Conservation (phyloP, 2,888 invertebrate genomes). For the Sialis lutaria region DNA sequence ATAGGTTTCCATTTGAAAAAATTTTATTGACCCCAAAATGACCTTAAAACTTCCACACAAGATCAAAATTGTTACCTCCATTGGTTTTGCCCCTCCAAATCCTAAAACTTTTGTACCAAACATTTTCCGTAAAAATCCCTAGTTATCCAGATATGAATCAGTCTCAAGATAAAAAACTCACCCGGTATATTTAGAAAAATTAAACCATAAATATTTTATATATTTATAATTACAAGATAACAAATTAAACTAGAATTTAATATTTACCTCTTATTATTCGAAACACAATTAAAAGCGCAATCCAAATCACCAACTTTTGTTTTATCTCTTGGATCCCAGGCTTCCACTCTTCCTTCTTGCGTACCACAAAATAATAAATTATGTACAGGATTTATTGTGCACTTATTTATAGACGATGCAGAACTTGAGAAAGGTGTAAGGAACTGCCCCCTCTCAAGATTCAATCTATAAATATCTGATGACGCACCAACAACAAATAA, state of each 20-base stretch:
- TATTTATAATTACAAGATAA: background rate
- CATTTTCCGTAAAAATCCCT: too few relatives aligned
- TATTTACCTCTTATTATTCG: slow-evolving; percentile 4
- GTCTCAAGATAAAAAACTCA: too few relatives aligned
- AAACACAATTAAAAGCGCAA: slow-evolving; percentile 46
- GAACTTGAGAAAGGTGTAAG: slow-evolving; percentile 66
- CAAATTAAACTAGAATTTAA: background rate
- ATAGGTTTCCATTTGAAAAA: too few relatives aligned
- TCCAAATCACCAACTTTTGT: slow-evolving; percentile 66
- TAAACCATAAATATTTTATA: background rate
- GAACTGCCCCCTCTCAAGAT: slow-evolving; percentile 91
- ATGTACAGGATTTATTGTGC: slow-evolving; percentile 75
- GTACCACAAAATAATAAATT: slow-evolving; percentile 76
- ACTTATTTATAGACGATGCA: slow-evolving; percentile 61
- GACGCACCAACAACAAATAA: slow-evolving; percentile 78
- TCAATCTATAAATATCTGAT: slow-evolving; percentile 82
- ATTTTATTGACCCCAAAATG: too few relatives aligned
- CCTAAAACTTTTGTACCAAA: too few relatives aligned
- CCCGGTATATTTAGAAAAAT: background rate
- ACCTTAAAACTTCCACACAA: too few relatives aligned
- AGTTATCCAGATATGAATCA: too few relatives aligned
- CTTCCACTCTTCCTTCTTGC: slow-evolving; percentile 82
- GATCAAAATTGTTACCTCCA: too few relatives aligned
- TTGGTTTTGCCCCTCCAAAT: too few relatives aligned
- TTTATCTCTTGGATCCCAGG: slow-evolving; percentile 85